Base-by-base conservation (phyloP, 2,797 vertebrate genomes). In the Sebastes nivosus region DNA sequence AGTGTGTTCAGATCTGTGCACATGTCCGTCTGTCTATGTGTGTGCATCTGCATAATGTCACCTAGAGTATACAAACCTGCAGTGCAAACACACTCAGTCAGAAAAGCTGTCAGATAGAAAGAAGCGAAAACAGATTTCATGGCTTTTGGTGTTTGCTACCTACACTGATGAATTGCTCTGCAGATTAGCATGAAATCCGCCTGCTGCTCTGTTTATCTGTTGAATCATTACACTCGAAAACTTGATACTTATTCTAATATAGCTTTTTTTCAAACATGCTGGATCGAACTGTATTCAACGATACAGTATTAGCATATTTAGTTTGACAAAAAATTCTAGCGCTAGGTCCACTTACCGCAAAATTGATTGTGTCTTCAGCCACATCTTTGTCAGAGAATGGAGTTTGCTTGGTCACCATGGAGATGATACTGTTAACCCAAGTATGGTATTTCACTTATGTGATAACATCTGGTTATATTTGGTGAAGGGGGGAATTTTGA, bases 81-180 rank as follows among this genome's bases (percentile, higher is more conserved):
- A 74, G 64, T 5, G 14, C 38, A 58, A 36, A 70, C 58, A 65
- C 70, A 68, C 63, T 20, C 14, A 8, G 20, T 18, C 9, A 25
- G 42, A 50, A 11, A 5, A 68, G 65, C 50, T 59, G 58, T 58
- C 52, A n/a, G 71, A 52, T 14, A 30, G 27, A 59, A 16, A 52
- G 24, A 10, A 18, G n/a, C 2, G 5, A 60, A 78, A 77, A 55
- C 57, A 52, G 58, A 79, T 75, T 76, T 77, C 32, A 46, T 20
- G 22, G 58, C 24, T 72, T 57, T 65, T 22, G 29, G 9, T 72
- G 66, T 75, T 84, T 72, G 8, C 73, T 55, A 54, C 30, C 20
- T 81, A 4, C 18, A 7, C 46, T 50, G 46, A 50, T 20, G 50
- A 54, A n/a, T 11, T 24, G 29, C 32, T 65, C 1, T 16, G 42